phyloP scores from a whole-genome alignment of 30 jellyfish, hydroid and myxozoan genomes.

The Aurelia sp. region DNA sequence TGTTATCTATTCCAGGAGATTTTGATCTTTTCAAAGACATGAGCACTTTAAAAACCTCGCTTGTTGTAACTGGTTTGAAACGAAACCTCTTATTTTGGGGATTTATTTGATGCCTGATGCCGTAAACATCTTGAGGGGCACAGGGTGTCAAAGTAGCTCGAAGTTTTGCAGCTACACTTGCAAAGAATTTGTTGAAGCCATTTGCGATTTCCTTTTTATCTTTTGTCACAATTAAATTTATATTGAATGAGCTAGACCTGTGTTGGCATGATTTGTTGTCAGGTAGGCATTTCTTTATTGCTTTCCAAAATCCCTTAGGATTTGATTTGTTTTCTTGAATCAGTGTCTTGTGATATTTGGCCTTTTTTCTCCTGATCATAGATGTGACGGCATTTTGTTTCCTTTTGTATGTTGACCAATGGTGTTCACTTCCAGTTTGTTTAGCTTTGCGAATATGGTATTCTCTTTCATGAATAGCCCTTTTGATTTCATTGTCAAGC shows the following conservation, averaged over 20 bases:
- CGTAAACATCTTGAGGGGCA: constrained; percentile 33
- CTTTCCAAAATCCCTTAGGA: constrained; percentile 75
- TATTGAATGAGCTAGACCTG: constrained; percentile 54
- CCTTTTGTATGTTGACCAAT: constrained; percentile 70
- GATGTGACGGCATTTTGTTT: constrained; percentile 59
- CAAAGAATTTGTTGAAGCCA: constrained; percentile 37
- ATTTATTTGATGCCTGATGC: constrained; percentile 38
- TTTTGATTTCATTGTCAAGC: constrained; percentile 55
- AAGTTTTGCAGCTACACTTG: constrained; percentile 70
- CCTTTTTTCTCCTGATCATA: constrained; percentile 43
- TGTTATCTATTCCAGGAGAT: too few species aligned
- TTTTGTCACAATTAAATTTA: constrained; percentile 35
- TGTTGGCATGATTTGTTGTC: constrained; percentile 49
- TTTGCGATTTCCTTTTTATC: constrained; percentile 1
- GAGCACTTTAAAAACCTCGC: constrained; percentile 61
- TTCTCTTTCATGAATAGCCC: constrained; percentile 34
- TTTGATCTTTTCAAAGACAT: constrained; percentile 51
- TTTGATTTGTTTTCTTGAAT: constrained; percentile 45
- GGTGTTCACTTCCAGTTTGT: constrained; percentile 52
- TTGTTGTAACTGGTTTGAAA: constrained; percentile 46
- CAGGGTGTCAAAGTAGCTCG: constrained; percentile 65
- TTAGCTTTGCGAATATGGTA: constrained; percentile 61
- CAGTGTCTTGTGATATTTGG: constrained; percentile 42
- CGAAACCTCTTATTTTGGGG: constrained; percentile 52
- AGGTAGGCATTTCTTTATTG: constrained; percentile 58